Percentiles rank a stretch among this genome's conserved stretches.
Evolutionary conservation across 2,113 vertebrate species (phyloP).

Genomic region (Dermatemys mawii): DNA sequence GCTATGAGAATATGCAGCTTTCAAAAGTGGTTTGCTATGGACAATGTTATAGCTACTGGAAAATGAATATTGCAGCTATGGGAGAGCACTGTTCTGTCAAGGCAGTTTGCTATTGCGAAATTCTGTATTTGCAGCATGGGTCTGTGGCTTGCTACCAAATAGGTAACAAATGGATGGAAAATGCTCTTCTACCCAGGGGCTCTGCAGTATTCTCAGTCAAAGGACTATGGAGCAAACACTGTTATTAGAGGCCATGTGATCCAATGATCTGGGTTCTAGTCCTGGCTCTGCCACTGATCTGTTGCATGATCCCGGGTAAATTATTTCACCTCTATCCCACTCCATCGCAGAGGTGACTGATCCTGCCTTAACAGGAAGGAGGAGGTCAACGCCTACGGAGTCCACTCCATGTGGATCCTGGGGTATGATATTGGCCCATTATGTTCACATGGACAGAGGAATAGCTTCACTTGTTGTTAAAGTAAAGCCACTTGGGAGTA

Average conservation of each 20-base stretch:
- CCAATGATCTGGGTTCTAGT: not conserved
- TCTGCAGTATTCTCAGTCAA: fast-evolving
- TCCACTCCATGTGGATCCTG: not conserved
- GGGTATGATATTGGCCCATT: not conserved
- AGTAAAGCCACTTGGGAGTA: not conserved
- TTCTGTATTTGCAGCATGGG: not conserved
- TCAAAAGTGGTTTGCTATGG: not conserved
- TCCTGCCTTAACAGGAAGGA: not conserved
- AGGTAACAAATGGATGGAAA: no score
- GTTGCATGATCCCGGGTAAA: not conserved
- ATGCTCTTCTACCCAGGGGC: not conserved
- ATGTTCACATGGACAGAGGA: not conserved
- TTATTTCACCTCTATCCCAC: not conserved
- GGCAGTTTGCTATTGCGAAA: not conserved
- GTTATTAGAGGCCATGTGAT: fast-evolving
- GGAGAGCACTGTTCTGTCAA: not conserved
- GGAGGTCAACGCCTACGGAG: not conserved
- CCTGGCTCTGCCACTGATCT: not conserved
- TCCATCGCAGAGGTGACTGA: not conserved
- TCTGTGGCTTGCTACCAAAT: not conserved
- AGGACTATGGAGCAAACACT: fast-evolving
- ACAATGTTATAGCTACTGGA: not conserved
- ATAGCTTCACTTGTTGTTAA: not conserved
- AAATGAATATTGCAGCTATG: not conserved
- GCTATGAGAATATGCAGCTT: not conserved